Percentiles rank a stretch among this genome's conserved stretches.
Evolutionary conservation across 2,113 vertebrate species (phyloP).

Genomic region (Halcyon senegalensis): DNA sequence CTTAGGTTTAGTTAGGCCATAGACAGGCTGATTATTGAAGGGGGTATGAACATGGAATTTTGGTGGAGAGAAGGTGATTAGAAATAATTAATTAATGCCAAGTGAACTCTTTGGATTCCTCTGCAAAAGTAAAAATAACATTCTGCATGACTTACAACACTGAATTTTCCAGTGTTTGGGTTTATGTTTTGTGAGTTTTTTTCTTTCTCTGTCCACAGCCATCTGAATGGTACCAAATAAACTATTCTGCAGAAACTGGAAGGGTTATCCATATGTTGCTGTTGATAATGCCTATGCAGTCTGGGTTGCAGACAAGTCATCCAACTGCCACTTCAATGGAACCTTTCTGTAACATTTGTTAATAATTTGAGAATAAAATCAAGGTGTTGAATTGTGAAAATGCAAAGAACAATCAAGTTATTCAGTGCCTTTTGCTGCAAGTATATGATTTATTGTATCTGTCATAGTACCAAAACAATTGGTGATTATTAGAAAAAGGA

Average conservation of each 20-base stretch:
- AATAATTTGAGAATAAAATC: background rate
- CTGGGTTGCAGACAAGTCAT: background rate
- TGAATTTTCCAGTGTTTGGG: background rate
- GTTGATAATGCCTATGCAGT: rapidly evolving
- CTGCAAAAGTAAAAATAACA: background rate
- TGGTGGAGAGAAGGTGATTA: background rate
- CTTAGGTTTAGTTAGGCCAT: background rate
- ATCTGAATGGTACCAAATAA: background rate
- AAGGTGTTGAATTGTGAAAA: background rate
- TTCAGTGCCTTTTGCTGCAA: background rate
- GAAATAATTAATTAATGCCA: background rate
- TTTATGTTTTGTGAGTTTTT: background rate
- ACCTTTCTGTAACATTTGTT: background rate
- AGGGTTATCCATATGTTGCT: background rate
- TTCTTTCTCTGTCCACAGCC: background rate
- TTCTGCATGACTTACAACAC: background rate
- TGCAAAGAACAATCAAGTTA: background rate
- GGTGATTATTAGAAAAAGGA: background rate
- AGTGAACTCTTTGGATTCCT: background rate
- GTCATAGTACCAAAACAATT: background rate
- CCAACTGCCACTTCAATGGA: background rate
- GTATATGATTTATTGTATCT: background rate
- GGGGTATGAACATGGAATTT: background rate
- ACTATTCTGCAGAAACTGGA: background rate
- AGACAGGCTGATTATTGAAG: background rate